phyloP scores from a whole-genome alignment of 2,113 vertebrate genomes.

The Crotalus horridus region DNA sequence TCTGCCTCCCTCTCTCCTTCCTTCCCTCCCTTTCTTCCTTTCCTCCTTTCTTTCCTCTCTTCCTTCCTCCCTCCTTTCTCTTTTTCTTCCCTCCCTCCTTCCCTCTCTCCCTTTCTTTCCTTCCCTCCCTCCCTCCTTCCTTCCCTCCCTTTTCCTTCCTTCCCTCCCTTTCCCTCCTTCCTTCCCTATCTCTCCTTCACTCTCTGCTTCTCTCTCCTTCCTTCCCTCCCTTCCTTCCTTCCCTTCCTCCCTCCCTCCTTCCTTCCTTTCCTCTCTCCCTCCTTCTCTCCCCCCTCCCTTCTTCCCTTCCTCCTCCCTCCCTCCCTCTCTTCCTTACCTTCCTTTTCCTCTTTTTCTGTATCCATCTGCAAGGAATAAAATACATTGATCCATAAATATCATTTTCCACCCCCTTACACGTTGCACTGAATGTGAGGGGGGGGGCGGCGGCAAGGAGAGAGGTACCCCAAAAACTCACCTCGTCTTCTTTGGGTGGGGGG shows the following conservation, averaged over 20 bases:
- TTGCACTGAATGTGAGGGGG: no score
- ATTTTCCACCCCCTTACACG: background rate
- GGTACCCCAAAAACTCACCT: conserved; percentile 63
- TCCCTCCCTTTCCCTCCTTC: conserved; percentile 69
- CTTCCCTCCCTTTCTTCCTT: conserved; percentile 67
- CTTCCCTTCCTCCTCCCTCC: accelerated
- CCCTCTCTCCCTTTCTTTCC: background rate
- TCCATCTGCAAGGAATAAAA: conserved; percentile 75
- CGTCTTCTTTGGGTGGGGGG: conserved; percentile 78
- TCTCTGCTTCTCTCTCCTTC: conserved; percentile 6
- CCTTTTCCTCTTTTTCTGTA: conserved; percentile 46
- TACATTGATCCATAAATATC: background rate
- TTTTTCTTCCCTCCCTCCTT: conserved; percentile 58
- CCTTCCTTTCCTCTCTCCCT: accelerated
- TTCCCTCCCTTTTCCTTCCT: conserved; percentile 73
- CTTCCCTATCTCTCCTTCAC: conserved; percentile 75
- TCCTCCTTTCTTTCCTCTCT: conserved; percentile 71
- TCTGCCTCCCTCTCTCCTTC: conserved; percentile 73
- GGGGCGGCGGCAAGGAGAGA: accelerated
- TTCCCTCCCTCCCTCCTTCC: conserved; percentile 51
- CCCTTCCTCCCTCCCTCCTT: background rate
- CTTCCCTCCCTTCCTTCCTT: background rate
- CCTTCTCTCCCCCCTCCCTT: no score
- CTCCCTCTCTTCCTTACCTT: background rate
- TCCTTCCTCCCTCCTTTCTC: conserved; percentile 38